These are phyloP conservation scores for Ambastaia sidthimunki DNA, from an alignment of 2,797 vertebrate species.

Conservation along the genomic window DNA sequence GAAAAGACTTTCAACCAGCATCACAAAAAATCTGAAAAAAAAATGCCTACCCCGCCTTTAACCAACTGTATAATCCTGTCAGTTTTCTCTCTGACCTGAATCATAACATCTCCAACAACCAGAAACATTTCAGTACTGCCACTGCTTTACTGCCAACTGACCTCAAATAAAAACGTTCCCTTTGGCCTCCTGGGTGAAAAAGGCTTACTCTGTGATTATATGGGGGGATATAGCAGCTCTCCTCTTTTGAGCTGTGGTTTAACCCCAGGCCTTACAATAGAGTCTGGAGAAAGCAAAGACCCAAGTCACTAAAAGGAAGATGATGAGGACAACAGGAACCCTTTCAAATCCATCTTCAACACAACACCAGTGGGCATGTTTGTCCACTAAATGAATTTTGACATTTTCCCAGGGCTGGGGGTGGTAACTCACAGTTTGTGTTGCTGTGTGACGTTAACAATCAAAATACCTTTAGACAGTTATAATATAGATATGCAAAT, in stretches of 20 bases:
- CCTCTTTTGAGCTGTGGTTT: slow-evolving; percentile 48
- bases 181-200: slow-evolving; percentile 58
- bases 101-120: slow-evolving; percentile 6
- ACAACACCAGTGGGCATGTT: slow-evolving; percentile 47
- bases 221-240: slow-evolving; percentile 54
- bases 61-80: not conserved
- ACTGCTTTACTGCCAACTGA: slow-evolving; percentile 57
- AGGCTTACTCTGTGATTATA: slow-evolving; percentile 60
- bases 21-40: no score
- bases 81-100: slow-evolving; percentile 13
- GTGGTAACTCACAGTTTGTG: slow-evolving; percentile 3
- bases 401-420: slow-evolving; percentile 64
- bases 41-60: not conserved
- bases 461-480: not conserved
- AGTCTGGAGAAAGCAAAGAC: slow-evolving; percentile 58
- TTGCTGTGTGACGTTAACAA: not conserved
- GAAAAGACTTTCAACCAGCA: no score
- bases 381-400: slow-evolving; percentile 63
- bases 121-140: slow-evolving; percentile 49
- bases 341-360: slow-evolving; percentile 27
- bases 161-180: slow-evolving; percentile 56
- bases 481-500: not conserved
- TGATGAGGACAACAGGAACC: slow-evolving; percentile 60
- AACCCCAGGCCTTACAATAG: slow-evolving; percentile 60
- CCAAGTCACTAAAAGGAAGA: slow-evolving; percentile 55